Conservation (phyloP, 1,140 invertebrate genomes). For the Physella acuta region DNA sequence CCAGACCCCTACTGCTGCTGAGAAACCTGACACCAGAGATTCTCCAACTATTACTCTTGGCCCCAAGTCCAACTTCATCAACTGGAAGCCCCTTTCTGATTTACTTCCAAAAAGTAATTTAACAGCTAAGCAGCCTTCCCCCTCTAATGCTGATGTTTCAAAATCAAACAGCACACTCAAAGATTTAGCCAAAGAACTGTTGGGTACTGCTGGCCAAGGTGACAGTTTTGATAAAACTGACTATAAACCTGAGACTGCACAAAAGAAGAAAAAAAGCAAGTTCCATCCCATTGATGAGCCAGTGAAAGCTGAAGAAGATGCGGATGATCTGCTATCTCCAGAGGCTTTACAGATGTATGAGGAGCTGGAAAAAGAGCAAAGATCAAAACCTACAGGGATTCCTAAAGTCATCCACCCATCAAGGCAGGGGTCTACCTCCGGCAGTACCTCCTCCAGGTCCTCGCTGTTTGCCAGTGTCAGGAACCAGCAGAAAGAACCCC, state of each 20-base stretch:
- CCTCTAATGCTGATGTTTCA: no score
- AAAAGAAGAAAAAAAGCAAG: no score
- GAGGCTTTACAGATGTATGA: background rate
- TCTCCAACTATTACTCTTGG: no score
- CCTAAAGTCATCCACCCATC: background rate
- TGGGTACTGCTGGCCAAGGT: background rate
- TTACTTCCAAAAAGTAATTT: background rate
- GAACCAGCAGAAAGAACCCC: background rate
- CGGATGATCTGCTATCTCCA: background rate
- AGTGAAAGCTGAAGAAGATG: background rate
- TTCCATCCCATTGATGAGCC: no score
- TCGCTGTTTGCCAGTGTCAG: background rate
- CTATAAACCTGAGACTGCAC: background rate
- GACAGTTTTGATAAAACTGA: background rate
- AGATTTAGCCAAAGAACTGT: background rate
- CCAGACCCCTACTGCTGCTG: no score
- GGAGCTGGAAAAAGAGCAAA: background rate
- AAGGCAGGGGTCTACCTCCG: background rate
- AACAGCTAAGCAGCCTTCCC: background rate
- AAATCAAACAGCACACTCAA: background rate
- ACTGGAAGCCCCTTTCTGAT: slow-evolving; percentile 4
- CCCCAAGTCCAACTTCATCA: slow-evolving; percentile 2
- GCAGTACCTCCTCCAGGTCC: background rate
- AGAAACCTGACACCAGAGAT: no score
- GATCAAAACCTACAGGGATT: background rate